Evolutionary conservation across 2,113 vertebrate genomes (phyloP).

Genomic region (Dromaius novaehollandiae): DNA sequence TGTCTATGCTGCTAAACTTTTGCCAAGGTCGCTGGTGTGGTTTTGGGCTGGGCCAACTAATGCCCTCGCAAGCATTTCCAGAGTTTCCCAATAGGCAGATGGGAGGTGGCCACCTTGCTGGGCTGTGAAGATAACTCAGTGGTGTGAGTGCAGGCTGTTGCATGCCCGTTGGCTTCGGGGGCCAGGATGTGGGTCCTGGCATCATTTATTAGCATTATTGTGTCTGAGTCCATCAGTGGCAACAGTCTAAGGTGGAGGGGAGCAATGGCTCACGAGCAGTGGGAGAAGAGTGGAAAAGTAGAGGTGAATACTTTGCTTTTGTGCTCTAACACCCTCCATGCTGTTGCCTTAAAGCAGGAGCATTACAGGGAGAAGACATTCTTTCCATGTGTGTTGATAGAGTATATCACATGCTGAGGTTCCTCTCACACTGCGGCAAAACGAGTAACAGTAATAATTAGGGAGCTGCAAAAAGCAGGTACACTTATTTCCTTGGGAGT

Average conservation of each 20-base stretch:
- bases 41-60: neutral
- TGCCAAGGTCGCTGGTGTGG: neutral
- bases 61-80: neutral
- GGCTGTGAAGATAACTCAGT: neutral
- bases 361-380: neutral
- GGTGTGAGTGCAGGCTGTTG: neutral
- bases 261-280: neutral
- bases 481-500: neutral
- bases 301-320: neutral
- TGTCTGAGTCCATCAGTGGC: neutral
- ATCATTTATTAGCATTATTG: neutral
- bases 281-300: neutral
- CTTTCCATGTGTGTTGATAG: neutral
- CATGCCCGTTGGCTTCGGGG: neutral
- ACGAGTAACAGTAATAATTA: neutral
- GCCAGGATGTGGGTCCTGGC: neutral
- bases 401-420: too few relatives aligned
- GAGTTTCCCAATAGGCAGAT: rapidly evolving
- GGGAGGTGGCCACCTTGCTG: neutral
- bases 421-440: neutral
- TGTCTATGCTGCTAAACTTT: neutral
- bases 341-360: neutral
- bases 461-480: neutral
- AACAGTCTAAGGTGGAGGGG: neutral
- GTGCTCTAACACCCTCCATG: neutral